Conservation (phyloP, 1,140 invertebrate species). For the Panagrolaimus sp. region DNA sequence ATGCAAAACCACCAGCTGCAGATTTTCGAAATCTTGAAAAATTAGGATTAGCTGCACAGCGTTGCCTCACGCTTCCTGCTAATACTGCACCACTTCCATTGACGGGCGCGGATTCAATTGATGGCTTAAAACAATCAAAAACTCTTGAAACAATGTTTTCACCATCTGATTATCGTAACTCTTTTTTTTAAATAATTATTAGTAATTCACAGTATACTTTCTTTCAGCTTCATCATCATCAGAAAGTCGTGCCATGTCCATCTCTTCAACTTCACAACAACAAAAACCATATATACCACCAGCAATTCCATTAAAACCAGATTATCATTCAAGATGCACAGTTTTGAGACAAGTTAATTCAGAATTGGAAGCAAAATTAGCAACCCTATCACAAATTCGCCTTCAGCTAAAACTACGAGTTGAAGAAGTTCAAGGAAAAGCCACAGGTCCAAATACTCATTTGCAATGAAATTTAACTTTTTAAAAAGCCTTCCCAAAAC, state of each 20-base stretch:
- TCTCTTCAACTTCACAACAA: background rate
- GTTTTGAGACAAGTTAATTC: slow-evolving; percentile 5
- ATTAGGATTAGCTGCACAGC: background rate
- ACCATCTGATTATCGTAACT: background rate
- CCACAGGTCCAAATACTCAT: slow-evolving; percentile 2
- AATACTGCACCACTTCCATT: background rate
- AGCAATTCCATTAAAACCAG: background rate
- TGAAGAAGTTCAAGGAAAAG: slow-evolving; percentile 14
- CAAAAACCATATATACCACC: background rate
- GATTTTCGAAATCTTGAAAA: background rate
- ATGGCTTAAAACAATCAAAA: background rate
- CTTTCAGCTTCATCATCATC: background rate
- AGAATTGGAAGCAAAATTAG: slow-evolving; percentile 1
- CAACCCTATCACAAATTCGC: slow-evolving; percentile 5
- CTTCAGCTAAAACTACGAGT: slow-evolving; percentile 12
- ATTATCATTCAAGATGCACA: background rate
- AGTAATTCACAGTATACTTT: background rate
- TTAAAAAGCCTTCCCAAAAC: too few species aligned
- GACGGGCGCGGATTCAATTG: background rate
- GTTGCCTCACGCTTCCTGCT: background rate
- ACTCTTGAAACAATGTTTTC: background rate
- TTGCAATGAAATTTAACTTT: background rate
- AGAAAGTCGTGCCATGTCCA: background rate
- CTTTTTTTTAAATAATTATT: background rate
- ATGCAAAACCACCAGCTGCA: background rate